phyloP scores from a whole-genome alignment of 2,888 invertebrate genomes.

The Drosophila mimica region DNA sequence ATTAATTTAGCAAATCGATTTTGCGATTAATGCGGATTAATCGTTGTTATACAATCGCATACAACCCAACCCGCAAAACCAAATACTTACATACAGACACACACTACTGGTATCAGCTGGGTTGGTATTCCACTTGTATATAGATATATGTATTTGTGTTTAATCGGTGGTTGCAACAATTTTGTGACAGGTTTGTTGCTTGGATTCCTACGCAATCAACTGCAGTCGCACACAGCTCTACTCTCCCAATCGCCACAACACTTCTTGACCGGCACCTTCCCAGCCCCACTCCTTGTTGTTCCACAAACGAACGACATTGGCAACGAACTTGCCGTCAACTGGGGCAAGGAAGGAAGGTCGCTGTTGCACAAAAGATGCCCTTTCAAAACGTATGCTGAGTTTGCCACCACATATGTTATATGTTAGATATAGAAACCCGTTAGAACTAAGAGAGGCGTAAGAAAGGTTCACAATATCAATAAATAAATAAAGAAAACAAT shows the following conservation, averaged over 20 bases:
- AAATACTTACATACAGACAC: background rate
- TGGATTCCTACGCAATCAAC: constrained; percentile 37
- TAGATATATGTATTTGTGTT: background rate
- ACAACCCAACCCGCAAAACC: constrained; percentile 12
- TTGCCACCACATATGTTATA: background rate
- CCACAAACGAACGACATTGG: constrained; percentile 63
- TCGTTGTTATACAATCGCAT: constrained; percentile 15
- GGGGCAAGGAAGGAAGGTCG: background rate
- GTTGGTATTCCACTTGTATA: background rate
- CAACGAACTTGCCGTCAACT: constrained; percentile 60
- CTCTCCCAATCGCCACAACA: background rate
- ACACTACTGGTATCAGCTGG: background rate
- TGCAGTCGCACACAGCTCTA: constrained; percentile 3
- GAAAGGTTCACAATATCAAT: background rate
- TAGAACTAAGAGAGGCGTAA: background rate
- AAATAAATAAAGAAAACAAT: background rate
- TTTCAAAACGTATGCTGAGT: background rate
- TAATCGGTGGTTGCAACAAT: constrained; percentile 17
- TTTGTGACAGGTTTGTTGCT: constrained; percentile 21
- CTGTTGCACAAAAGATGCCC: background rate
- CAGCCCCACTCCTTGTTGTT: background rate
- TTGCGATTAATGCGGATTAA: constrained; percentile 5
- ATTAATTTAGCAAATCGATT: constrained; percentile 28
- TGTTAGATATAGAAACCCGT: background rate
- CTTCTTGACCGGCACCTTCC: background rate